Evolutionary conservation across 2,113 vertebrate genomes (phyloP), one percentile per base, ranked within the genome.

Genomic region (Carettochelys insculpta): DNA sequence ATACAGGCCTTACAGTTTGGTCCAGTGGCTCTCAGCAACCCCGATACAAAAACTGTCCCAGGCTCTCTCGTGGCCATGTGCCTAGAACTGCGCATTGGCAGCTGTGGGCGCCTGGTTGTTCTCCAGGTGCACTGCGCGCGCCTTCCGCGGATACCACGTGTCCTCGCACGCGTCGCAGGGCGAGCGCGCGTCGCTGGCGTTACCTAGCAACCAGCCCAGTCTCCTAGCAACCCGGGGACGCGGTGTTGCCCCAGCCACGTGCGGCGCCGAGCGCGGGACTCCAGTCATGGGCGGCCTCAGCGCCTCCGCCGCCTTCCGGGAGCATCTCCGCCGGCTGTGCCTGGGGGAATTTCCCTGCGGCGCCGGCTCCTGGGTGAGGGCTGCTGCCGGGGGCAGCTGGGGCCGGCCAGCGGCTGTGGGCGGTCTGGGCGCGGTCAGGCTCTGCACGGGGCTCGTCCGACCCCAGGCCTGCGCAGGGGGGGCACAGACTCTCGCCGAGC

Each of bases 261-360:
- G 29, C 22, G 89, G 43, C 19, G 27, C 19, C 8, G 1, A 2
- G 20, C 19, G 1, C 48, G 48, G 68, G 5, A 91, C 65, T 38
- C 77, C 24, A 1, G 38, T 56, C 4, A 1, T 27, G 0, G 31
- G 52, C 31, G 5, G 45, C 38, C 17, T 92, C 94, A 95, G 92
- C 14, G n/a, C 98, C 38, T 98, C 97, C 0, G 96, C 94, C 4
- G 98, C 96, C 27, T 87, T 98, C 6, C 61, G 88, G 84, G 88
- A 98, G 80, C 96, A 98, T 53, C 95, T 99, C 82, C 80, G 10
- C 48, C 53, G 6, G n/a, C 88, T 99, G 92, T 95, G 97, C 80
- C 96, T 99, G 89, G 95, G 22, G 19, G 97, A 98, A 48, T 99
- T 99, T 90, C 98, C 99, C 6, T 98, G 98, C 8, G 98, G 98